Evolutionary conservation across 92 coral and sea anemone genomes (phyloP), one percentile per base, ranked within the genome.

Genomic region (Porites lobata): DNA sequence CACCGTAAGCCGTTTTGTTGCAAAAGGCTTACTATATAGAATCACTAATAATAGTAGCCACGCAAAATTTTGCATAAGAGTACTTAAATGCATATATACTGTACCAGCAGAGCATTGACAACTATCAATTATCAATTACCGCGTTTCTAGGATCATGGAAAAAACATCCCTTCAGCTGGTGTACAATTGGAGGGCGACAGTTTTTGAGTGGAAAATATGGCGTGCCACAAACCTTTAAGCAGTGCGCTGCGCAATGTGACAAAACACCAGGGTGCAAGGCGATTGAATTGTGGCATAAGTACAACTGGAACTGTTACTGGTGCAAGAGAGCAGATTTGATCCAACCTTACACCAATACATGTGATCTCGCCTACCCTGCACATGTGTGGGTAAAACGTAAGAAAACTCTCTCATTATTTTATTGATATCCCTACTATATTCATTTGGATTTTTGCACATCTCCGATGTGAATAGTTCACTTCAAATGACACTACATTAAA

Each of bases 371-470:
- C 53, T 77, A 77, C 17, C 82, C 82, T 29, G 82, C 18, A 9
- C 82, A 77, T 20, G 82, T 77, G 14, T 77, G 82, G 82, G 82
- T 77, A 10, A 69, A 59, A 77, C 58, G 70, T 77, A 77, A 59
- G 82, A 38, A 38, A 38, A 38, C 2, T 38, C 6, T 38, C 6
- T 38, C 47, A 38, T 38, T 38, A 29, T 29, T 29, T 29, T 29
- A 29, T 29, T 29, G 32, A 29, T 29, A 29, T 29, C 4, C 32
- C 32, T 29, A 29, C 32, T 29, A 2, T 29, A 29, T 29, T 29
- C 32, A 29, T 29, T 29, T 29, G 32, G 0, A 29, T 29, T 29
- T 29, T 29, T 29, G 32, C 32, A 29, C 2, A 29, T 29, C 32
- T 29, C 32, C 32, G 32, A 29, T 29, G 3, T 29, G 32, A 29